Evolutionary conservation across 2,888 invertebrate genomes (phyloP), one percentile per base, ranked within the genome.

Genomic region (Campoplex capitator): DNA sequence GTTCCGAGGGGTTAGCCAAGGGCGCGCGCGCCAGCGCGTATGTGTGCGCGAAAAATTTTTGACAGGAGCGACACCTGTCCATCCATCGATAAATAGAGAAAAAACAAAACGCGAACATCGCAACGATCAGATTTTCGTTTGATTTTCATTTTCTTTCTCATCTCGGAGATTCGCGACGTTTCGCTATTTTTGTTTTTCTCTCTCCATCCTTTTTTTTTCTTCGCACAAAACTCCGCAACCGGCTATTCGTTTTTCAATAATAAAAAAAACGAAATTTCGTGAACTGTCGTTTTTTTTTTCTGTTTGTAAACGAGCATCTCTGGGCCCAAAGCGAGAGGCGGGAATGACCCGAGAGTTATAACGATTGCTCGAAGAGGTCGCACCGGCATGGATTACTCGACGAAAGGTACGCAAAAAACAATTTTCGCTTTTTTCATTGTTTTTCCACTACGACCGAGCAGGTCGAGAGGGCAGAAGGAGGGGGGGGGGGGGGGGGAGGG

Each of bases 321-420:
- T 51, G 51, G 62, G 18, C n/a, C n/a, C 48, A 32, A 62, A 28
- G 1, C 23, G 23, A 48, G 56, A 32, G n/a, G n/a, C 56, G 56
- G 67, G 75, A 65, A 82, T 89, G 88, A 80, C 77, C 78, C 78
- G 48, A 77, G 78, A 82, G 65, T 81, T 77, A 68, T 83, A 82
- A 58, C 85, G 70, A 48, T 82, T 71, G 70, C 38, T 81, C 54
- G 32, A 65, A 28, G 68, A 83, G 87, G 85, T 87, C 82, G 58
- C 82, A 87, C 88, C 88, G 90, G 87, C 90, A 92, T 92, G 92
- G 92, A 92, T 91, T 92, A 91, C 86, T 90, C 92, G 80, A 90
- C 86, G 76, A 92, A 92, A 91, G 92, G 92, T 92, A 91, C 32
- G 90, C 32, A 2, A 13, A 7, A 51, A 67, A 32, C 32, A 6